Percentiles rank a stretch among this genome's conserved stretches.
phyloP scores from a whole-genome alignment of 2,797 vertebrate genomes.

The Zenarchopterus dispar region DNA sequence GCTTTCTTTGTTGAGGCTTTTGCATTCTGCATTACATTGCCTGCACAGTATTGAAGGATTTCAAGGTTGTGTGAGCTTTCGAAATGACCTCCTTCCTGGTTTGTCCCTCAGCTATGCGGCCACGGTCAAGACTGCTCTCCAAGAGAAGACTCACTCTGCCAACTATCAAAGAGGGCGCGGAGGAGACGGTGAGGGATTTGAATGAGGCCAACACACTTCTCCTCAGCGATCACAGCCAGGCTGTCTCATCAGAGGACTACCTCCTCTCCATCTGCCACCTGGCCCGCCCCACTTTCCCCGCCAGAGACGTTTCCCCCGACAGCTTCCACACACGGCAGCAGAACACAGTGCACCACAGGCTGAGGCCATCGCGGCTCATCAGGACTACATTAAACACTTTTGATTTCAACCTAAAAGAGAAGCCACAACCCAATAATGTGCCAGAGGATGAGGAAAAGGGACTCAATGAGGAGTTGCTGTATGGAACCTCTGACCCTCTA shows the following conservation, averaged over 20 bases:
- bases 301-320: constrained; percentile 60
- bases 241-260: constrained; percentile 84
- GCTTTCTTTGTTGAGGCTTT: not conserved
- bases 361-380: constrained; percentile 44
- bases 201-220: constrained; percentile 51
- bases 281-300: constrained; percentile 85
- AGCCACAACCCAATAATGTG: constrained; percentile 3
- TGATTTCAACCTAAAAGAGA: constrained; percentile 15
- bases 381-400: constrained; percentile 24
- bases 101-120: constrained; percentile 82
- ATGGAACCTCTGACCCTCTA: constrained; percentile 79
- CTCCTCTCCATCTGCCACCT: constrained; percentile 90
- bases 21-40: not conserved
- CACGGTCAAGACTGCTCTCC: constrained; percentile 77
- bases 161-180: constrained; percentile 83
- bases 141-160: constrained; percentile 81
- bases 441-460: constrained; percentile 26
- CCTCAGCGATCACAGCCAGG: constrained; percentile 44
- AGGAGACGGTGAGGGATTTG: constrained; percentile 79
- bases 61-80: constrained; percentile 6
- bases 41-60: not conserved
- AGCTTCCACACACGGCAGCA: constrained; percentile 54
- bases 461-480: constrained; percentile 12
- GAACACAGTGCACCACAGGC: constrained; percentile 57
- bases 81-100: constrained; percentile 7